Percentiles rank a stretch among this genome's conserved stretches.
These are phyloP conservation scores for Pelagia noctiluca DNA, from an alignment of 30 jellyfish, hydroid and myxozoan species.

Conservation along the genomic window DNA sequence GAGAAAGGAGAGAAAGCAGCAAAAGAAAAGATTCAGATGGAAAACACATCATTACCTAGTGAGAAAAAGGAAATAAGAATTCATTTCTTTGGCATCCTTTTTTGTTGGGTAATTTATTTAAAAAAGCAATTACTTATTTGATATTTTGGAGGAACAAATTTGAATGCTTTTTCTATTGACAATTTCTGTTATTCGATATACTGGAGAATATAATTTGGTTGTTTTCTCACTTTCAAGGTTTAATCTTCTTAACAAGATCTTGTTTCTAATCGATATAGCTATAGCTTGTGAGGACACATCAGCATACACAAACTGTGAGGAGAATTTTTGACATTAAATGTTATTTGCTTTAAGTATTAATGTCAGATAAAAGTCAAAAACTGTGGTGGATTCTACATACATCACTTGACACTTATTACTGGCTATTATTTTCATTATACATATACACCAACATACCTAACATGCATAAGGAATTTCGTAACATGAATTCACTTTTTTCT, in stretches of 20 bases:
- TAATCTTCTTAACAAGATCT: background rate
- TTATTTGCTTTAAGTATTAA: no score
- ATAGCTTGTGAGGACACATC: constrained; percentile 20
- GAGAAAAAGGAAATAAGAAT: background rate
- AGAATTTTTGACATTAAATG: background rate
- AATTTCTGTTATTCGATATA: background rate
- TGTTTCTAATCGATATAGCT: background rate
- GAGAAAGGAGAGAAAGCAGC: background rate
- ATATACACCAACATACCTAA: no score
- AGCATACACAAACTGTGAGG: background rate
- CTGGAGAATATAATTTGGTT: background rate
- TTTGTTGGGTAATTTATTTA: background rate
- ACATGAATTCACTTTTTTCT: no score
- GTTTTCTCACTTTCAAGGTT: background rate
- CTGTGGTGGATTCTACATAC: no score
- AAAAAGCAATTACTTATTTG: background rate
- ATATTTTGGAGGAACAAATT: background rate
- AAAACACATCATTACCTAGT: background rate
- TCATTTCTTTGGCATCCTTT: background rate
- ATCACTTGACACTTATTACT: no score
- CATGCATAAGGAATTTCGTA: no score
- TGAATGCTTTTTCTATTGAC: constrained; percentile 4
- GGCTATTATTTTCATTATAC: no score
- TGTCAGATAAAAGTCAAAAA: no score
- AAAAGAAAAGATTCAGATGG: background rate